phyloP scores from a whole-genome alignment of 2,797 vertebrate species.

The Apodemus agrarius region DNA sequence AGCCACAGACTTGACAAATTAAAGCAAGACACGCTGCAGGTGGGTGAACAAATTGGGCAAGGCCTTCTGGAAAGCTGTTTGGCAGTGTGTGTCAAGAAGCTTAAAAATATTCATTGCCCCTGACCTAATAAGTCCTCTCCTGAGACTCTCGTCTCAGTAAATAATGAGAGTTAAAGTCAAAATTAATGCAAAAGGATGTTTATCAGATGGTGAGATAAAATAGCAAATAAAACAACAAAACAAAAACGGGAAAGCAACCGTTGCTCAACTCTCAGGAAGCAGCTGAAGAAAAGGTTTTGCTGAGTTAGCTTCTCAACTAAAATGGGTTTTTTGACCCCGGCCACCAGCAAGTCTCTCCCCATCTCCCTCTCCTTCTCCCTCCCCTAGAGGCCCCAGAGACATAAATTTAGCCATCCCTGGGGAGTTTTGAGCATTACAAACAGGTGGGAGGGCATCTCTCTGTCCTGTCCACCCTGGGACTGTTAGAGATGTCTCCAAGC shows the following conservation, averaged over 20 bases:
- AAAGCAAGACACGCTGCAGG: constrained; percentile 50
- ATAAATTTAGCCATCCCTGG: background rate
- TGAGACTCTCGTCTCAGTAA: constrained; percentile 56
- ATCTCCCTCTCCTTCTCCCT: background rate
- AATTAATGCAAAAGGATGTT: constrained; percentile 66
- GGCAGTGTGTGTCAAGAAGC: constrained; percentile 23
- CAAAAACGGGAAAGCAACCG: constrained; percentile 8
- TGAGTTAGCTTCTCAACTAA: background rate
- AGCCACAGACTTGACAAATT: constrained; percentile 37
- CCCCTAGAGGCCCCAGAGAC: background rate
- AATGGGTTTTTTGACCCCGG: background rate
- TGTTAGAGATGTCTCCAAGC: background rate
- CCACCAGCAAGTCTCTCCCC: background rate
- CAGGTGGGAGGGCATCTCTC: background rate
- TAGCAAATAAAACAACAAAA: constrained; percentile 46
- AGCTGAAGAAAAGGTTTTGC: background rate
- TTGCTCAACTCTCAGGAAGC: background rate
- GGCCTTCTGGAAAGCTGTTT: constrained; percentile 59
- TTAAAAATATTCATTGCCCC: constrained; percentile 61
- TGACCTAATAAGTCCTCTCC: constrained; percentile 48
- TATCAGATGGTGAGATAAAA: constrained; percentile 46
- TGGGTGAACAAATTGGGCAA: constrained; percentile 15
- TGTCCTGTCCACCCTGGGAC: background rate
- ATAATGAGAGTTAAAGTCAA: constrained; percentile 51
- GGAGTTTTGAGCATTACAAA: background rate